These are phyloP conservation scores for Octodonta nipae DNA, from an alignment of 2,888 invertebrate species.

Conservation along the genomic window DNA sequence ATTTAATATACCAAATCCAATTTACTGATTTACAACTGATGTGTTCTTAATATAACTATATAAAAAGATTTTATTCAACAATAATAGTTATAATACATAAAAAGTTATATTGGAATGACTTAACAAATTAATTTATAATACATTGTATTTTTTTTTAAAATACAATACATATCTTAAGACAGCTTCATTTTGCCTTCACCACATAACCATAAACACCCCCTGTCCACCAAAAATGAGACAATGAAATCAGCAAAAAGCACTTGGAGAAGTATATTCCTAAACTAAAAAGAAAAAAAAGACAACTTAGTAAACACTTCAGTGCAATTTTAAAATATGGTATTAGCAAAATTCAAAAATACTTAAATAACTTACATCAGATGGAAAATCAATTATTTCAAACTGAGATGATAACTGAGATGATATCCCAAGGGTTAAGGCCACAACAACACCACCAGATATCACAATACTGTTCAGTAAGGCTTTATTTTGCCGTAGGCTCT, in stretches of 20 bases:
- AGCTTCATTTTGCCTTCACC: conserved; percentile 56
- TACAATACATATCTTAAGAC: conserved; percentile 12
- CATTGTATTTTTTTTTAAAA: conserved; percentile 6
- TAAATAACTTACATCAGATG: conserved; percentile 43
- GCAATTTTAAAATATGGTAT: too few relatives aligned
- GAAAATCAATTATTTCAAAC: conserved; percentile 93
- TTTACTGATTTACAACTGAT: too few relatives aligned
- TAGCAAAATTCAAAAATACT: not conserved
- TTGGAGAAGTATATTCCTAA: conserved; percentile 70
- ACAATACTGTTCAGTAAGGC: conserved; percentile 82
- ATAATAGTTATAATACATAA: too few relatives aligned
- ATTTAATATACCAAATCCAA: too few relatives aligned
- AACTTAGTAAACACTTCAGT: too few relatives aligned
- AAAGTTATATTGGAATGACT: conserved; percentile 15
- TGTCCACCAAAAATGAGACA: conserved; percentile 74
- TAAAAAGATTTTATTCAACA: too few relatives aligned
- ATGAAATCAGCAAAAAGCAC: conserved; percentile 76
- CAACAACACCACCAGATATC: conserved; percentile 66
- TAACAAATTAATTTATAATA: conserved; percentile 11
- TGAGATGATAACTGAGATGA: conserved; percentile 74
- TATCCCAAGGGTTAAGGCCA: conserved; percentile 71
- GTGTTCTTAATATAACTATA: too few relatives aligned
- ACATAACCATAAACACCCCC: conserved; percentile 70
- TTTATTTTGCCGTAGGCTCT: conserved; percentile 82
- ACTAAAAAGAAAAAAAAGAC: conserved; percentile 49